These are phyloP conservation scores for Tetramorium alpestre DNA, from an alignment of 1,140 invertebrate genomes.

Conservation along the genomic window DNA sequence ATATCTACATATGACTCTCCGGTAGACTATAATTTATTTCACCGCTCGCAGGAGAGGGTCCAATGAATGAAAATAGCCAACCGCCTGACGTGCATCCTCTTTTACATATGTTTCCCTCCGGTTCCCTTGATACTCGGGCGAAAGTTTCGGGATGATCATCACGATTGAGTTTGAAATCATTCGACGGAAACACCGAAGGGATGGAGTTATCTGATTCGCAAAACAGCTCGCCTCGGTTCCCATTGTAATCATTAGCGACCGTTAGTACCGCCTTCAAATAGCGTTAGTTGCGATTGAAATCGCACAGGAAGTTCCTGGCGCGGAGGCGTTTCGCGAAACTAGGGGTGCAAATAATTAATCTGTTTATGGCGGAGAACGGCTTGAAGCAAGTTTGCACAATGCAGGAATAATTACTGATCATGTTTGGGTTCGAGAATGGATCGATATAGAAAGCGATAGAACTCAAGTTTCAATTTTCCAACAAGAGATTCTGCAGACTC, in stretches of 20 bases:
- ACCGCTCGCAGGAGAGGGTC: constrained; percentile 62
- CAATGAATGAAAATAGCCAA: constrained; percentile 79
- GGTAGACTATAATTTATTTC: constrained; percentile 78
- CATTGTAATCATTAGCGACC: constrained; percentile 23
- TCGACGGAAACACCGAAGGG: background rate
- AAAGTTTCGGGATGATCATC: constrained; percentile 18
- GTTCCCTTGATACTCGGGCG: background rate
- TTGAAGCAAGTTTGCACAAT: constrained; percentile 13
- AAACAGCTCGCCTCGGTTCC: background rate
- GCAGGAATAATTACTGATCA: constrained; percentile 10
- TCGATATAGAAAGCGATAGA: background rate
- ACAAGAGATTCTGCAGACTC: background rate
- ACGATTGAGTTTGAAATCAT: constrained; percentile 4
- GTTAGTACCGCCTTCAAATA: constrained; percentile 18
- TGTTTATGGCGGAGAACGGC: constrained; percentile 14
- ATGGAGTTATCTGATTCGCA: background rate
- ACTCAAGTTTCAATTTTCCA: background rate
- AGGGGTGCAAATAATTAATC: constrained; percentile 45
- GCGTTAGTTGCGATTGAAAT: constrained; percentile 37
- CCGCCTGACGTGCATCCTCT: constrained; percentile 17
- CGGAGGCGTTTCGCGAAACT: background rate
- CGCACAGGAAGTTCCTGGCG: background rate
- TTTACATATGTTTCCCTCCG: constrained; percentile 21
- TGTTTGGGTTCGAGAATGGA: background rate
- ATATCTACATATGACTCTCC: constrained; percentile 68